phyloP scores from a whole-genome alignment of 2,797 vertebrate species.

The Bradypodion pumilum region DNA sequence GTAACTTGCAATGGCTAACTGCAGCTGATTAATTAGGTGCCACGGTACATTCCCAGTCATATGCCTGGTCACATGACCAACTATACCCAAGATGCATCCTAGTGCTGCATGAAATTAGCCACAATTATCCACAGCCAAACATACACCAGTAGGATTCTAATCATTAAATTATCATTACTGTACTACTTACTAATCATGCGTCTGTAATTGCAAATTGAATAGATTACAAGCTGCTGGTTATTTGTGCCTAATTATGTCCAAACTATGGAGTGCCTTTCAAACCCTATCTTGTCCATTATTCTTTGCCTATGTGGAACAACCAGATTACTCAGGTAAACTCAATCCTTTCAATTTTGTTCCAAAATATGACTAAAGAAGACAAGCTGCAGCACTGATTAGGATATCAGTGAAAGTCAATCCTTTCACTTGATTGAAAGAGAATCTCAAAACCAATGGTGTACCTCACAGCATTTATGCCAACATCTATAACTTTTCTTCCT shows the following conservation, averaged over 20 bases:
- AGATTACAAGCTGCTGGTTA: background rate
- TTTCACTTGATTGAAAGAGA: constrained; percentile 9
- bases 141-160: too few species aligned
- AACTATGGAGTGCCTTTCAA: background rate
- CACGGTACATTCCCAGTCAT: too few species aligned
- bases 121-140: too few species aligned
- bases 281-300: background rate
- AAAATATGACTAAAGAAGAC: background rate
- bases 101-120: too few species aligned
- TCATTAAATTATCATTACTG: too few species aligned
- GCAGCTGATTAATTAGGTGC: too few species aligned
- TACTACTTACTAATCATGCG: background rate
- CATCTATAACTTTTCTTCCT: constrained; percentile 57
- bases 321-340: background rate
- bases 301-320: background rate
- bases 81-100: too few species aligned
- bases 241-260: background rate
- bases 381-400: background rate
- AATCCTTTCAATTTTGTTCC: background rate
- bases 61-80: too few species aligned
- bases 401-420: background rate
- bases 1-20: too few species aligned
- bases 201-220: background rate
- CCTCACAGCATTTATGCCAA: constrained; percentile 64
- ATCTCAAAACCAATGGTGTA: constrained; percentile 35